Evolutionary conservation across 1,140 invertebrate species (phyloP), one percentile per base, ranked within the genome.

Genomic region (Aricia agestis): DNA sequence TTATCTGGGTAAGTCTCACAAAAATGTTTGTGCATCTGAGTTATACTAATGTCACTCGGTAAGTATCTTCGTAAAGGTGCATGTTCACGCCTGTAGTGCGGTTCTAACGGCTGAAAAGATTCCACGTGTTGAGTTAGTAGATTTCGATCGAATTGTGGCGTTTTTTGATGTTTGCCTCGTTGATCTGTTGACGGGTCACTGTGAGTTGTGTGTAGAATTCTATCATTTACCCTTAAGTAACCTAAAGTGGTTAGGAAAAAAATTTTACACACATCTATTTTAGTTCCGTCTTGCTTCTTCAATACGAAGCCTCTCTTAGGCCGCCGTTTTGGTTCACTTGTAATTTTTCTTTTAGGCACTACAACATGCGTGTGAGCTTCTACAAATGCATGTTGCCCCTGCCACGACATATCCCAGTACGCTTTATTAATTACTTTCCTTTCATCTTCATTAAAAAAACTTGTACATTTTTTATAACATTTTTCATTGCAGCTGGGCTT

Each of bases 281-380:
- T 57, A 11, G 59, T 70, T 11, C 41, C 41, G 32, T 70, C 69
- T 2, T 52, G 32, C 65, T 70, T 70, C 36, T 70, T 63, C 13
- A 63, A 19, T 32, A 32, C 42, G 32, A 70, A 70, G 17, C 9
- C 63, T 65, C 59, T 70, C 63, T 70, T 70, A 25, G 69, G 42
- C 52, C 66, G 36, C 19, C 69, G 18, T 52, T 65, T 70, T 31
- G 69, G 69, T 66, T 66, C 5, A 32, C 61, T 66, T 5, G 69
- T 70, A 31, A 66, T 66, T 66, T 70, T 66, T 52, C 69, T 42
- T 18, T 70, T 70, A 15, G 69, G 69, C 5, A 70, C 42, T 65
- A 59, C 61, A 45, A 70, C 41, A 65, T 52, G 41, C 19, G 59
- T 65, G 41, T 42, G 10, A 36, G 66, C 32, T 42, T 18, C 31